Conservation (phyloP, 2,888 invertebrate species). For the Sphinx pinastri region DNA sequence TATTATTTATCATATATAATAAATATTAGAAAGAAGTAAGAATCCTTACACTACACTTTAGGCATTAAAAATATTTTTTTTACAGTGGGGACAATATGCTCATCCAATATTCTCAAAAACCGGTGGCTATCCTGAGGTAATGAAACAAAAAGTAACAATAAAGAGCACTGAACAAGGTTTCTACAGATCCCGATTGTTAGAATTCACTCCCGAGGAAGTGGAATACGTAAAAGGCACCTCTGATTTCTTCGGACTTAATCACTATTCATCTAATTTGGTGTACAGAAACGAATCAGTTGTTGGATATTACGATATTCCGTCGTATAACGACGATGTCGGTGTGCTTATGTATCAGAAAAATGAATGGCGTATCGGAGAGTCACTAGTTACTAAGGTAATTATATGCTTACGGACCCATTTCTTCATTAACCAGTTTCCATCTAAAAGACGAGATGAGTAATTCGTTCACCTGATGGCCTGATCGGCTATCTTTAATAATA, state of each 20-base stretch:
- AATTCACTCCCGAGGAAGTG: conserved; percentile 84
- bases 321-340: conserved; percentile 48
- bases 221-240: conserved; percentile 79
- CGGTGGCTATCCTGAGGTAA: conserved; percentile 85
- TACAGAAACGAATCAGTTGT: conserved; percentile 54
- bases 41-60: too few relatives aligned
- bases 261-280: conserved; percentile 82
- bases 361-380: conserved; percentile 35
- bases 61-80: conserved; percentile 34
- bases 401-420: not conserved
- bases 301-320: conserved; percentile 43
- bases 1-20: too few relatives aligned
- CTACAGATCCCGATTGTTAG: conserved; percentile 81
- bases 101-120: conserved; percentile 84
- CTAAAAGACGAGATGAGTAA: too few relatives aligned
- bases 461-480: too few relatives aligned
- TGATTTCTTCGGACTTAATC: conserved; percentile 89
- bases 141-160: conserved; percentile 81
- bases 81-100: conserved; percentile 81
- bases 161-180: conserved; percentile 84
- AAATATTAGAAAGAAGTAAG: too few relatives aligned
- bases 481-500: too few relatives aligned
- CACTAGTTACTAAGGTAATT: conserved; percentile 17
- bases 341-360: conserved; percentile 33
- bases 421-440: too few relatives aligned